Percentiles rank a stretch among this genome's conserved stretches.
phyloP scores from a whole-genome alignment of 2,113 vertebrate species.

The Barnardius zonarius region DNA sequence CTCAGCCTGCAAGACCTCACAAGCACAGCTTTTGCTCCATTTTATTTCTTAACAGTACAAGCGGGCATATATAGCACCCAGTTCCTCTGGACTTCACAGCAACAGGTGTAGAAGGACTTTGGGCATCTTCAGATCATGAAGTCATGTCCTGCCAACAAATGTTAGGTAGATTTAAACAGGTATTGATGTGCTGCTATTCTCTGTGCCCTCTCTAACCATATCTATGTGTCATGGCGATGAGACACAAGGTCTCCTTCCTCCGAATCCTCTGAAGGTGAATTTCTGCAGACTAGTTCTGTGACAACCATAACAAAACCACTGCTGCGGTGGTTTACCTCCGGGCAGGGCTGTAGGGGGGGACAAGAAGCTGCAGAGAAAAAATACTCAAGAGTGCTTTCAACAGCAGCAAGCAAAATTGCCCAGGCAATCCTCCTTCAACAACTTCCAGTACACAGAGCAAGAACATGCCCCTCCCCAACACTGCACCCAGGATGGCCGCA shows the following conservation, averaged over 20 bases:
- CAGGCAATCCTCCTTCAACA: not conserved
- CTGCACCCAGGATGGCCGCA: fast-evolving
- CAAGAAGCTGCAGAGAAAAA: not conserved
- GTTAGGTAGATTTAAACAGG: not conserved
- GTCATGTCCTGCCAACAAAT: fast-evolving
- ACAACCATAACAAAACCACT: not conserved
- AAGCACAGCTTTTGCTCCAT: not conserved
- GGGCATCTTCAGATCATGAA: not conserved
- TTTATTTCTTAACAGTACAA: not conserved
- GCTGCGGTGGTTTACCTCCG: fast-evolving
- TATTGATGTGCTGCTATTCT: not conserved
- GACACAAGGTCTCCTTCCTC: not conserved
- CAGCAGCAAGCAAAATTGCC: not conserved
- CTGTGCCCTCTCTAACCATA: not conserved
- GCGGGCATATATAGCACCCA: not conserved
- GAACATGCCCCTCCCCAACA: not conserved
- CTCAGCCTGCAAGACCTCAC: not conserved
- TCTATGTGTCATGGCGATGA: fast-evolving
- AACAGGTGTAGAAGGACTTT: not conserved
- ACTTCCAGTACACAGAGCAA: not conserved
- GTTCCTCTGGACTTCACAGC: not conserved
- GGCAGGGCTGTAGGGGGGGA: not conserved
- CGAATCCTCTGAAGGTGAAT: not conserved
- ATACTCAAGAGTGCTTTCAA: not conserved
- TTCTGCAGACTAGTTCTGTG: not conserved